Base-by-base conservation (phyloP, 2,888 invertebrate genomes). In the Sialis fuliginosa region DNA sequence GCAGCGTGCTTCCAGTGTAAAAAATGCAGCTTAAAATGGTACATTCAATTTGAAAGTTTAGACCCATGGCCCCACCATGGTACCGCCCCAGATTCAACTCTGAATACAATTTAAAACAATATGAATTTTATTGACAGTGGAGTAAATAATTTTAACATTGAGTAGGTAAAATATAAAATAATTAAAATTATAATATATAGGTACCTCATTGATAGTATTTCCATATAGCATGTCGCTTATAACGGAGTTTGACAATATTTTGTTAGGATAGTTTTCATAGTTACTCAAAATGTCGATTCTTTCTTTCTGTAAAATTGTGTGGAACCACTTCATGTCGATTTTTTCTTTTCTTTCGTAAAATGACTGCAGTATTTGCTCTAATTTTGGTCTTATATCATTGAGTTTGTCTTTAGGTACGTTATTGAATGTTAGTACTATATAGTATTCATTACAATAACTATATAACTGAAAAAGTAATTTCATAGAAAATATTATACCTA, bases 211-310 rank as follows among this genome's bases (percentile, higher is more conserved):
- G 53, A 78, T 73, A 41, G 70, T 74, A 46, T 77, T 73, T n/a
- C 89, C 88, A 62, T 89, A 91, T 32, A 93, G 66, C 58, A 85
- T 80, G 60, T 92, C 88, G 0, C 82, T 84, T 52, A 91, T 86
- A 45, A 85, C 71, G 55, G 80, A 74, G 58, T 79, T 80, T 0
- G 88, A 83, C 44, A 91, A 67, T 0, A 78, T 72, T 52, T 81
- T 78, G 58, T 89, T 85, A 0, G 90, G 88, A 52, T 72, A 73
- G 9, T 75, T 77, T 63, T 88, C 92, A 43, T 90, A 69, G 58
- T 74, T 73, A 49, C 79, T 80, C 37, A 81, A 65, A 49, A 72
- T 71, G 58, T 83, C 81, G 8, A 83, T 62, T 49, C 79, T 73
- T 55, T 78, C 78, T 49, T 81, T 76, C 53, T 77, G 75, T 39